Conservation (phyloP, 2,797 vertebrate genomes). For the Sphenopsis melanotis region DNA sequence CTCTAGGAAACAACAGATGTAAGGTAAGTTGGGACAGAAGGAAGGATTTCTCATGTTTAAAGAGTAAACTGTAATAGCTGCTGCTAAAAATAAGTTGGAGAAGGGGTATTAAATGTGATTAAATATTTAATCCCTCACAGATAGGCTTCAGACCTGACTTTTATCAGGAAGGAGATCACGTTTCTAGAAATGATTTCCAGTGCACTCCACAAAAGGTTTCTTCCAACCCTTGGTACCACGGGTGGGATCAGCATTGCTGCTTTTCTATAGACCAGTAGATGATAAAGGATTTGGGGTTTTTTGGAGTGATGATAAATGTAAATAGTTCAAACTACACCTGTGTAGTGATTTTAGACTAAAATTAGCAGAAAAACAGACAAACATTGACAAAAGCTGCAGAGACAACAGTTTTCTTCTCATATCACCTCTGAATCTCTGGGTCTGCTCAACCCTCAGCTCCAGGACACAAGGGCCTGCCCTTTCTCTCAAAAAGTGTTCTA, state of each 20-base stretch:
- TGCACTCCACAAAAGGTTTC: background rate
- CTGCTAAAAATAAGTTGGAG: background rate
- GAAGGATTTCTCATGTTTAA: background rate
- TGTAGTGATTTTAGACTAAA: background rate
- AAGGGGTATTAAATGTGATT: background rate
- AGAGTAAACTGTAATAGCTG: background rate
- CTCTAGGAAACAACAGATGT: background rate
- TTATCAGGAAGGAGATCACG: background rate
- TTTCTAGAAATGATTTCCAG: background rate
- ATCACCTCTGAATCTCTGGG: background rate
- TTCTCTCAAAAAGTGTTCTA: background rate
- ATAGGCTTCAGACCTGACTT: background rate
- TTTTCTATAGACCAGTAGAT: background rate
- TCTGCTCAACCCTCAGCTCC: background rate
- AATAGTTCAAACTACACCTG: background rate
- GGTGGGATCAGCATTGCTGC: background rate
- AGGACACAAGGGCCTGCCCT: background rate
- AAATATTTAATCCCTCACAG: conserved; percentile 10
- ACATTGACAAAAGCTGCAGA: background rate
- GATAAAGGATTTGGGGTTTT: background rate
- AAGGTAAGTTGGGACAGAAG: background rate
- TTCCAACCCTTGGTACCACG: background rate
- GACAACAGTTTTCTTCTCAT: background rate
- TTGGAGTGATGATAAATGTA: background rate
- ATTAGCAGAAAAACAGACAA: background rate